These are phyloP conservation scores for Neosalanx taihuensis DNA, from an alignment of 2,797 vertebrate species.

Conservation along the genomic window DNA sequence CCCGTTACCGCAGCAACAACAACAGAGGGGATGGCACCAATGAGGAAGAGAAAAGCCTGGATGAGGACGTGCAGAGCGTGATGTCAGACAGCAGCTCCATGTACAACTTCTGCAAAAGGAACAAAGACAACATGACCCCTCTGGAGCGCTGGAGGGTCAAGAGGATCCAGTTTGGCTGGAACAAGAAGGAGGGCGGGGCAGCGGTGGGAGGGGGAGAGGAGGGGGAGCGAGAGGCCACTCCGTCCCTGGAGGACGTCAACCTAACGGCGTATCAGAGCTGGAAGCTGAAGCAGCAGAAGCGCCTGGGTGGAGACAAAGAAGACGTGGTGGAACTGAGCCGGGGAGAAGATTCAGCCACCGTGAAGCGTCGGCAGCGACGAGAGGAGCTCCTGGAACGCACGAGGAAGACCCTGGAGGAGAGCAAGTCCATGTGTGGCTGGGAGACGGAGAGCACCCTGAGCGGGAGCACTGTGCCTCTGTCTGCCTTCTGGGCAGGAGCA, in stretches of 20 bases:
- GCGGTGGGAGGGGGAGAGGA: conserved; percentile 47
- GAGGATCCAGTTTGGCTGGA: conserved; percentile 95
- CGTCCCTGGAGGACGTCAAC: conserved; percentile 74
- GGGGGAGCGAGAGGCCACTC: conserved; percentile 34
- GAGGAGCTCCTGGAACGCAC: conserved; percentile 88
- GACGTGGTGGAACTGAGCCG: conserved; percentile 82
- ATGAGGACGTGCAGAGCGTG: conserved; percentile 81
- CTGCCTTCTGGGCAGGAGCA: conserved; percentile 81
- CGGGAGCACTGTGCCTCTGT: conserved; percentile 81
- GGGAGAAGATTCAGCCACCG: conserved; percentile 73
- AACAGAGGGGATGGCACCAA: conserved; percentile 40
- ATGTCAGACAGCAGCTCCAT: conserved; percentile 86
- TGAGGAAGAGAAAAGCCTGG: conserved; percentile 56
- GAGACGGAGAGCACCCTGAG: conserved; percentile 77
- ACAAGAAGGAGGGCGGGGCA: conserved; percentile 80
- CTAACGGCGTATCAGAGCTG: conserved; percentile 92
- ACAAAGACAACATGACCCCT: conserved; percentile 88
- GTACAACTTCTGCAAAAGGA: conserved; percentile 92
- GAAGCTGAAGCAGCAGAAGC: conserved; percentile 88
- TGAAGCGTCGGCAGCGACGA: conserved; percentile 83
- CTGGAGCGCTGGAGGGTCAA: conserved; percentile 95
- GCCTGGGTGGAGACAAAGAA: conserved; percentile 78
- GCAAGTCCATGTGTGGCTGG: conserved; percentile 87
- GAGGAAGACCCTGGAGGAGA: conserved; percentile 87
- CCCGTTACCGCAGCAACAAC: conserved; percentile 62